Evolutionary conservation across 2,888 invertebrate species (phyloP).

Genomic region (Mystacides longicornis): DNA sequence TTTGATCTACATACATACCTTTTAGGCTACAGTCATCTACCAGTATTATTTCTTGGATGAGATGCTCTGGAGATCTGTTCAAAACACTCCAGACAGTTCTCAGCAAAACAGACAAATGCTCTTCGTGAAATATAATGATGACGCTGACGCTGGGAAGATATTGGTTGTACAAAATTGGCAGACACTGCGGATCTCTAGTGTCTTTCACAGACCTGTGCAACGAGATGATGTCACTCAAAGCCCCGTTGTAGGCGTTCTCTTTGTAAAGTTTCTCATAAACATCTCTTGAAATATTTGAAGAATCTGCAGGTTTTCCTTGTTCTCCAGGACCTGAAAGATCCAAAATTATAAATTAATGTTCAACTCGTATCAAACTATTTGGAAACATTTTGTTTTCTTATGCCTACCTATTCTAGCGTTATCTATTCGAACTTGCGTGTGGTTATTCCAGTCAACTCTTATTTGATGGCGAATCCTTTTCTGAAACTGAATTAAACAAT

Average conservation of each 20-base stretch:
- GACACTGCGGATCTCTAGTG: slow-evolving; percentile 63
- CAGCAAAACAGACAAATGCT: slow-evolving; percentile 80
- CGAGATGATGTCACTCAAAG: slow-evolving; percentile 83
- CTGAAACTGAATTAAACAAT: too few species aligned
- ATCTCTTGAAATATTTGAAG: slow-evolving; percentile 51
- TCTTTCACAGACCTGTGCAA: slow-evolving; percentile 77
- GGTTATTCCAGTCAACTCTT: slow-evolving; percentile 71
- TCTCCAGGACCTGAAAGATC: slow-evolving; percentile 62
- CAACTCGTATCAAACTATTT: neutral
- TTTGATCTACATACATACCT: too few species aligned
- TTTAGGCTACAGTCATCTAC: slow-evolving; percentile 83
- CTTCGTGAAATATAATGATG: slow-evolving; percentile 89
- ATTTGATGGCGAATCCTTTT: too few species aligned
- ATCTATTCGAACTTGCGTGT: slow-evolving; percentile 56
- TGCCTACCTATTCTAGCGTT: slow-evolving; percentile 21
- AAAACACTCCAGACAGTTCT: slow-evolving; percentile 72
- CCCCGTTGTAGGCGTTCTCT: slow-evolving; percentile 90
- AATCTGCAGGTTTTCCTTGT: slow-evolving; percentile 59
- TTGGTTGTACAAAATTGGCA: slow-evolving; percentile 57
- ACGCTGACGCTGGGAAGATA: slow-evolving; percentile 76
- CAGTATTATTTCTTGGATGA: slow-evolving; percentile 79
- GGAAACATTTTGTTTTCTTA: too few species aligned
- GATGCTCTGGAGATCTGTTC: slow-evolving; percentile 68
- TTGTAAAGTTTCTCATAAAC: slow-evolving; percentile 65
- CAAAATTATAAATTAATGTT: neutral